Percentiles rank a stretch among this genome's conserved stretches.
phyloP scores from a whole-genome alignment of 2,797 vertebrate genomes.

The Taenioides sp. region DNA sequence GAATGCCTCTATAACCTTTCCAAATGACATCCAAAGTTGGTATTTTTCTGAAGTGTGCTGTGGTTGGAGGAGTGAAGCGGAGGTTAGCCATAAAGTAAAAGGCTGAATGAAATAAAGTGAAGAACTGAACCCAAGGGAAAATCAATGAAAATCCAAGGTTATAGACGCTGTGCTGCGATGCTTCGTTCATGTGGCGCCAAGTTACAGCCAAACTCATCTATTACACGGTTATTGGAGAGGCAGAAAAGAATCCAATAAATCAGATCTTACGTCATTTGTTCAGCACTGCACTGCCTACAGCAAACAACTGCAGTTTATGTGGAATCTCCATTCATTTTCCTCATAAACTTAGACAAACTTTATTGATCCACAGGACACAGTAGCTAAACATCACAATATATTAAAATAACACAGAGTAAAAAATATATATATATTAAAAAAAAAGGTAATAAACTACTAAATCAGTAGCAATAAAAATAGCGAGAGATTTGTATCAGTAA shows the following conservation, averaged over 20 bases:
- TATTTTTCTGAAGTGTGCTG: slow-evolving; percentile 21
- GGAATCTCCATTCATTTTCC: background rate
- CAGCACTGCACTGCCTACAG: too few species aligned
- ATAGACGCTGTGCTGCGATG: background rate
- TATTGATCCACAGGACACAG: too few species aligned
- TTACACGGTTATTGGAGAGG: background rate
- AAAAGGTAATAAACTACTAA: too few species aligned
- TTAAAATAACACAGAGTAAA: too few species aligned
- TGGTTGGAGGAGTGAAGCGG: slow-evolving; percentile 5
- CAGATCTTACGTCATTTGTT: background rate
- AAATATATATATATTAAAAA: too few species aligned
- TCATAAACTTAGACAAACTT: background rate
- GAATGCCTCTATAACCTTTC: slow-evolving; percentile 14
- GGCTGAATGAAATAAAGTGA: too few species aligned
- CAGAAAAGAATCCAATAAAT: background rate
- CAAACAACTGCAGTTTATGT: too few species aligned
- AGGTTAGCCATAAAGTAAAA: slow-evolving; percentile 13
- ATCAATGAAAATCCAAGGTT: background rate
- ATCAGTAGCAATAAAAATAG: too few species aligned
- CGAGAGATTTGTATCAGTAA: too few species aligned
- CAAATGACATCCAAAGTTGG: background rate
- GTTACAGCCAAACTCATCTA: background rate
- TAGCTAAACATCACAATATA: too few species aligned
- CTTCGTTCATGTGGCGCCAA: background rate
- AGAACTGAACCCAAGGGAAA: background rate